Evolutionary conservation across 2,888 invertebrate species (phyloP).

Genomic region (Sarcophaga rosellei): DNA sequence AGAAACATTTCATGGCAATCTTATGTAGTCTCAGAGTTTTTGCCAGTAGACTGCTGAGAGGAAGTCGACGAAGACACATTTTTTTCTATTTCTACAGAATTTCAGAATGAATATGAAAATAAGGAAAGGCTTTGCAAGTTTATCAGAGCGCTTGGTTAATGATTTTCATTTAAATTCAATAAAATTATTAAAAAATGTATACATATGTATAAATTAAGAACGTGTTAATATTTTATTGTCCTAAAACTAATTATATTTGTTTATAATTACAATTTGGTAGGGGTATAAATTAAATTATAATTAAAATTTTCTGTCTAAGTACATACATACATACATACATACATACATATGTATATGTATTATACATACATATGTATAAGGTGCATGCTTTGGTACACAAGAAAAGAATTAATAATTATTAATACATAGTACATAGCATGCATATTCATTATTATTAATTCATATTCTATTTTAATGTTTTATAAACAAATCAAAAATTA

Average conservation of each 20-base stretch:
- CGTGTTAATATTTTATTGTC: conserved; percentile 23
- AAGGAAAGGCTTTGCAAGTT: neutral
- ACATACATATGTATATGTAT: neutral
- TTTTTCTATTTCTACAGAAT: neutral
- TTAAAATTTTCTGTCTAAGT: neutral
- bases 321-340: neutral
- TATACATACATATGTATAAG: neutral
- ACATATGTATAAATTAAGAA: conserved; percentile 15
- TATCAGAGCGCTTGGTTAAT: too few species aligned
- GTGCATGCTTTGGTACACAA: neutral
- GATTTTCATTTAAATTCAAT: neutral
- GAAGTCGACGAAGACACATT: too few species aligned
- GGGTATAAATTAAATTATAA: conserved; percentile 42
- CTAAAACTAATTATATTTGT: neutral
- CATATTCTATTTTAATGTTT: neutral
- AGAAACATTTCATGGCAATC: too few species aligned
- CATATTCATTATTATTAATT: neutral
- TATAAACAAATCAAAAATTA: conserved; percentile 12
- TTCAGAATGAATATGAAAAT: neutral
- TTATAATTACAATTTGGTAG: conserved; percentile 36
- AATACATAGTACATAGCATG: neutral
- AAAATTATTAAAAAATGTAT: neutral
- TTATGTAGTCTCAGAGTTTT: too few species aligned
- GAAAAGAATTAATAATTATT: neutral
- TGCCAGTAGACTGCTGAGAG: too few species aligned